Percentiles rank a stretch among this genome's conserved stretches.
Evolutionary conservation across 2,113 vertebrate genomes (phyloP).

Genomic region (Hemibagrus wyckioides): DNA sequence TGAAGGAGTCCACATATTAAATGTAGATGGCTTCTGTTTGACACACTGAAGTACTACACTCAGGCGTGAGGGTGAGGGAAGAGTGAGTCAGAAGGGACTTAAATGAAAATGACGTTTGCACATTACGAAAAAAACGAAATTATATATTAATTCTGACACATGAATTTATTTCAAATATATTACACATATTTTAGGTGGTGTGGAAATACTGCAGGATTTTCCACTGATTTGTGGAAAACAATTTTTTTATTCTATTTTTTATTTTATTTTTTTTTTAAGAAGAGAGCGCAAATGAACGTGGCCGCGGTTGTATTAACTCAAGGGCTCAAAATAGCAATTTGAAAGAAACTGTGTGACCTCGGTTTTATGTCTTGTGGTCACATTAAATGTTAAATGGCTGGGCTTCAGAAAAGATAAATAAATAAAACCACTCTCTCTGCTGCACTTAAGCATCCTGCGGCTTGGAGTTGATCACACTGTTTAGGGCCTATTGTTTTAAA

Average conservation of each 20-base stretch:
- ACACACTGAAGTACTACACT: neutral
- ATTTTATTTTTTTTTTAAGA: neutral
- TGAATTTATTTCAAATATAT: neutral
- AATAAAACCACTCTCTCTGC: neutral
- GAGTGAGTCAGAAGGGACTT: conserved; percentile 36
- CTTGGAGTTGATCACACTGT: neutral
- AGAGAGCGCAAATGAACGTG: neutral
- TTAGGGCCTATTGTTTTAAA: neutral
- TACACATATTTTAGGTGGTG: neutral
- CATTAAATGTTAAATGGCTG: neutral
- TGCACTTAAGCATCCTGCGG: neutral
- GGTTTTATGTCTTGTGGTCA: neutral
- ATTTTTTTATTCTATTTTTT: neutral
- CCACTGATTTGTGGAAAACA: neutral
- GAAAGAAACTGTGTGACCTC: neutral
- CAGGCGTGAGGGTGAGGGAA: conserved; percentile 5
- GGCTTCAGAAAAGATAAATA: neutral
- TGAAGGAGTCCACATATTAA: conserved; percentile 47
- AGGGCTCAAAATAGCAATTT: neutral
- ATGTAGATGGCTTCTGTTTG: conserved; percentile 21
- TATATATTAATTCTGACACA: neutral
- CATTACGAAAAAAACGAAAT: neutral
- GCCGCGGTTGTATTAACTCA: neutral
- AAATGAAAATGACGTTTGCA: conserved; percentile 24
- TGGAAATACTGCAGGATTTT: neutral